Conservation (phyloP, 2,888 invertebrate genomes). For the Imbricaverruca yamaguchii region DNA sequence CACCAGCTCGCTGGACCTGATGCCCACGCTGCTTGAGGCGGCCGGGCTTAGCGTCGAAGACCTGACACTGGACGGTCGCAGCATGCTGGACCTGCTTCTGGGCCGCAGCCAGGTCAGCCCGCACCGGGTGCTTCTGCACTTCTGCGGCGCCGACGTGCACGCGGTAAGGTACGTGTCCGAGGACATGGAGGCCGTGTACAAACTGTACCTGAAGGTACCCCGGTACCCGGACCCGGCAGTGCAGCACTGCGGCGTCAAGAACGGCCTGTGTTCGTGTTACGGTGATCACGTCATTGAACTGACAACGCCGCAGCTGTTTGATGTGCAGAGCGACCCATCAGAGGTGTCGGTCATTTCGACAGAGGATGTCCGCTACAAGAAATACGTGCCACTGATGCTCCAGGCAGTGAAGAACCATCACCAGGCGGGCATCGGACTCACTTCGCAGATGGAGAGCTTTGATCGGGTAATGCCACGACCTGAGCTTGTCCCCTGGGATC, state of each 20-base stretch:
- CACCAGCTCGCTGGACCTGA: constrained; percentile 43
- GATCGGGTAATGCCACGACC: not conserved
- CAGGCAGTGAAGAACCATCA: not conserved
- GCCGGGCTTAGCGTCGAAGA: constrained; percentile 35
- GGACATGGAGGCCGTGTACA: constrained; percentile 27
- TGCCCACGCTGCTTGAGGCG: constrained; percentile 40
- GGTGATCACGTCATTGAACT: constrained; percentile 26
- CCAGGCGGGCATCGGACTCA: not conserved
- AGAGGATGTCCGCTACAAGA: not conserved
- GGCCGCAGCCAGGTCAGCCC: not conserved
- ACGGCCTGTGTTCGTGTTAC: constrained; percentile 26
- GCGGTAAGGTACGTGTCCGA: not conserved
- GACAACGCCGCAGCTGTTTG: constrained; percentile 26
- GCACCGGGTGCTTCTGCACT: constrained; percentile 15
- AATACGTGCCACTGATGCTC: not conserved
- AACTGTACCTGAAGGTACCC: constrained; percentile 27
- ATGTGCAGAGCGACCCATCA: constrained; percentile 28
- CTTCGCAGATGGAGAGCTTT: not conserved
- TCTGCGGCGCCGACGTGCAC: constrained; percentile 22
- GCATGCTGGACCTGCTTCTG: constrained; percentile 13
- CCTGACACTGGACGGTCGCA: constrained; percentile 21
- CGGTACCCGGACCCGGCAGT: constrained; percentile 26
- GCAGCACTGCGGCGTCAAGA: constrained; percentile 28
- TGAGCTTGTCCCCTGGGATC: not conserved
- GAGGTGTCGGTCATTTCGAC: constrained; percentile 3